These are phyloP conservation scores for Drosophila kikkawai DNA, from an alignment of 1,140 invertebrate species.

Conservation along the genomic window DNA sequence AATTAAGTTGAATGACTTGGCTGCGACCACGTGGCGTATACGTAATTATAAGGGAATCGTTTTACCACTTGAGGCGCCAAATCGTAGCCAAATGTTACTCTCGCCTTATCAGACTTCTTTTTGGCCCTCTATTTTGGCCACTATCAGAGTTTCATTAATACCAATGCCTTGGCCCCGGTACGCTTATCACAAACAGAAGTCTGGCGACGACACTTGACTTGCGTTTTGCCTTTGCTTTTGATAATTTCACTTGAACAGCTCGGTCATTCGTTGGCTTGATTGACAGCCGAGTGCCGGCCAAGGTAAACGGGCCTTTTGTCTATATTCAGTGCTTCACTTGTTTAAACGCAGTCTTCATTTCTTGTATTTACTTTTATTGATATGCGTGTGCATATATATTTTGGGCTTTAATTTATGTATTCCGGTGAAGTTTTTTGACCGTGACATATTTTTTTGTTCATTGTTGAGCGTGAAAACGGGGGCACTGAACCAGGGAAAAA, in stretches of 20 bases:
- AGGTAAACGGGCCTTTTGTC: constrained; percentile 58
- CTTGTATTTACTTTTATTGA: constrained; percentile 32
- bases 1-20: constrained; percentile 42
- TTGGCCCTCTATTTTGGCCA: constrained; percentile 13
- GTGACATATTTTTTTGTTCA: constrained; percentile 61
- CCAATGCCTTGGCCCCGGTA: constrained; percentile 56
- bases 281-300: constrained; percentile 62
- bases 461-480: constrained; percentile 4
- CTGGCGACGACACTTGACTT: constrained; percentile 44
- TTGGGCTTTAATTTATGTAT: constrained; percentile 67
- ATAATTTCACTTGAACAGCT: constrained; percentile 66
- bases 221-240: constrained; percentile 19
- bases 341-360: constrained; percentile 43
- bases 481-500: constrained; percentile 54
- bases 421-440: constrained; percentile 69
- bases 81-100: constrained; percentile 27
- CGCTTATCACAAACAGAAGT: constrained; percentile 46
- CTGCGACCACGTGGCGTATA: constrained; percentile 58
- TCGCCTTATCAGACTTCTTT: constrained; percentile 48
- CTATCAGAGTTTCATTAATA: constrained; percentile 35
- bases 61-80: constrained; percentile 34
- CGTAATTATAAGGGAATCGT: constrained; percentile 36
- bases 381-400: constrained; percentile 14
- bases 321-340: constrained; percentile 16
- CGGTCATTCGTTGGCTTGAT: constrained; percentile 50